phyloP scores from a whole-genome alignment of 2,113 vertebrate genomes.

The Rhagologus leucostigma region DNA sequence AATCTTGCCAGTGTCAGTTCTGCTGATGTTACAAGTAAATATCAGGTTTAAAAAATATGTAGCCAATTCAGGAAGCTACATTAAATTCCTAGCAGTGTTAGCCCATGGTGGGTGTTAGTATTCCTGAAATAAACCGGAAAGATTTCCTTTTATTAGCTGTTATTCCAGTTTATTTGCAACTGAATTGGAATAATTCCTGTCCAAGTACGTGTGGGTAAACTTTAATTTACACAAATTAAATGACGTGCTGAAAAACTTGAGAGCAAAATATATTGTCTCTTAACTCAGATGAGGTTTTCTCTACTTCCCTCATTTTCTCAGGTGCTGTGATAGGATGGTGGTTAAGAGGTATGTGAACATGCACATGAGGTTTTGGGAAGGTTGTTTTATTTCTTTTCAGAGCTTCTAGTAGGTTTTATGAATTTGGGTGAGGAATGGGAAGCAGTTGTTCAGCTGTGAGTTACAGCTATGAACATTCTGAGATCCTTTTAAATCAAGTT shows the following conservation, averaged over 20 bases:
- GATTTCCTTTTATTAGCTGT: constrained; percentile 31
- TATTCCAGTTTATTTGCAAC: not conserved
- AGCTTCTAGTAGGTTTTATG: not conserved
- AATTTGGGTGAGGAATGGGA: not conserved
- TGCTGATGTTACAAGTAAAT: not conserved
- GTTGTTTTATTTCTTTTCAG: not conserved
- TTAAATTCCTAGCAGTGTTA: not conserved
- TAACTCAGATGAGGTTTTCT: not conserved
- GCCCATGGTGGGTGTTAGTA: not conserved
- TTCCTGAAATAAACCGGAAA: constrained; percentile 15
- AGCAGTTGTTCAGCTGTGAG: not conserved
- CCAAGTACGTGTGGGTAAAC: not conserved
- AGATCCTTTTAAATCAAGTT: not conserved
- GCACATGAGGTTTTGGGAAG: not conserved
- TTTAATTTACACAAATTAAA: not conserved
- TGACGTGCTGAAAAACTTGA: not conserved
- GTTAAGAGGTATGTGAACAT: not conserved
- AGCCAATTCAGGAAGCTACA: constrained; percentile 18
- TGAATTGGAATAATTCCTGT: not conserved
- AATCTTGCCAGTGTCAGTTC: not conserved
- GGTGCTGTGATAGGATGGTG: not conserved
- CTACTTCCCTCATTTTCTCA: not conserved
- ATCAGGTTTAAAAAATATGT: not conserved
- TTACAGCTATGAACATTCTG: not conserved
- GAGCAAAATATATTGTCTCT: not conserved